These are phyloP conservation scores for Patiria miniata DNA, from an alignment of 35 echinoderm and acorn worm species.

Conservation along the genomic window DNA sequence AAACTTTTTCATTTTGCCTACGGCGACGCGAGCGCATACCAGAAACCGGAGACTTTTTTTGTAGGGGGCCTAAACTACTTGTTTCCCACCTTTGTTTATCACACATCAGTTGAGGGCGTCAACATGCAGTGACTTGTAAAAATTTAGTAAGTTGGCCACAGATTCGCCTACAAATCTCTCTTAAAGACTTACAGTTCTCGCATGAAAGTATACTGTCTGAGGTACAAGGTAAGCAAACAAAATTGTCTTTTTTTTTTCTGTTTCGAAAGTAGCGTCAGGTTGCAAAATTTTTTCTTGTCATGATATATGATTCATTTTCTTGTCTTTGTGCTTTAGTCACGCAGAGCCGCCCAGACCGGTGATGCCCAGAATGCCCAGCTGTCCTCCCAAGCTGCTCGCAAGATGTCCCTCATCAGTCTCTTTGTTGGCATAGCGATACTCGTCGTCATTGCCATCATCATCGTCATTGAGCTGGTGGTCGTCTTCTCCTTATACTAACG, in stretches of 20 bases:
- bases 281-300: neutral
- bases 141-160: no score
- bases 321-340: neutral
- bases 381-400: neutral
- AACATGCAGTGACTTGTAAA: no score
- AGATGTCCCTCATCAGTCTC: slow-evolving; percentile 15
- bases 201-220: no score
- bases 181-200: no score
- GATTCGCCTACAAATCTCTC: no score
- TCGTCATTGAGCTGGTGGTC: slow-evolving; percentile 6
- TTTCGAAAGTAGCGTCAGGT: neutral
- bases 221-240: no score
- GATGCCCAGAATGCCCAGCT: neutral
- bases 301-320: neutral
- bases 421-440: neutral
- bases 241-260: neutral
- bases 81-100: no score
- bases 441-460: neutral
- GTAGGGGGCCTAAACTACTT: no score
- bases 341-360: neutral
- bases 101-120: no score
- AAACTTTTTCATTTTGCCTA: no score
- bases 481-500: neutral
- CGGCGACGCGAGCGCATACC: no score
- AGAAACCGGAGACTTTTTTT: no score